phyloP scores from a whole-genome alignment of 2,113 vertebrate genomes.

The Choloepus hoffmanni region DNA sequence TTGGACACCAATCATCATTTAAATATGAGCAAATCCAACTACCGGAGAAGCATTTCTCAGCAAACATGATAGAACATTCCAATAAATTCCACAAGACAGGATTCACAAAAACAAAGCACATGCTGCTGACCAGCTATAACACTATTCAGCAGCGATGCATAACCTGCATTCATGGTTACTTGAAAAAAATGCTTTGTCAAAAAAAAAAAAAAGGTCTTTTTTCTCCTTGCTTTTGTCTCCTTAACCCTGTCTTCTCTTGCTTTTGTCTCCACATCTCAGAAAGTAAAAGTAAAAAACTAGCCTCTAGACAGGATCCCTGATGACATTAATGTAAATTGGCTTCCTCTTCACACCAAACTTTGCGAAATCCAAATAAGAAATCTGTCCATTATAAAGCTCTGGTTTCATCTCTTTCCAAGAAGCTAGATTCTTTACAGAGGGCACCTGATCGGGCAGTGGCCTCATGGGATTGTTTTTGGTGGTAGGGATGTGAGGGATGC shows the following conservation, averaged over 20 bases:
- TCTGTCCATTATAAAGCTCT: no score
- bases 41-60: conserved; percentile 82
- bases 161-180: conserved; percentile 77
- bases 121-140: conserved; percentile 81
- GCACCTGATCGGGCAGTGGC: no score
- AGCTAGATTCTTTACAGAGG: no score
- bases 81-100: conserved; percentile 81
- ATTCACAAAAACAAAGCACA: conserved; percentile 85
- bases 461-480: no score
- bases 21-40: conserved; percentile 84
- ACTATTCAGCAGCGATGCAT: conserved; percentile 73
- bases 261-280: conserved; percentile 98
- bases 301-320: conserved; percentile 97
- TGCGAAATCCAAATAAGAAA: no score
- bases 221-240: conserved; percentile 98
- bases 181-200: conserved; percentile 82
- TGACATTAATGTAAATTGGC: conserved; percentile 96
- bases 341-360: no score
- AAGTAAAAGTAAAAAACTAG: conserved; percentile 99
- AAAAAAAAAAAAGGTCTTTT: conserved; percentile 89
- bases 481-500: no score
- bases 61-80: conserved; percentile 83
- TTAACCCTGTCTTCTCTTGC: conserved; percentile 96
- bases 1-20: conserved; percentile 67
- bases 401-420: no score